These are phyloP conservation scores for Nomada ruficornis DNA, from an alignment of 2,888 invertebrate species.

Conservation along the genomic window DNA sequence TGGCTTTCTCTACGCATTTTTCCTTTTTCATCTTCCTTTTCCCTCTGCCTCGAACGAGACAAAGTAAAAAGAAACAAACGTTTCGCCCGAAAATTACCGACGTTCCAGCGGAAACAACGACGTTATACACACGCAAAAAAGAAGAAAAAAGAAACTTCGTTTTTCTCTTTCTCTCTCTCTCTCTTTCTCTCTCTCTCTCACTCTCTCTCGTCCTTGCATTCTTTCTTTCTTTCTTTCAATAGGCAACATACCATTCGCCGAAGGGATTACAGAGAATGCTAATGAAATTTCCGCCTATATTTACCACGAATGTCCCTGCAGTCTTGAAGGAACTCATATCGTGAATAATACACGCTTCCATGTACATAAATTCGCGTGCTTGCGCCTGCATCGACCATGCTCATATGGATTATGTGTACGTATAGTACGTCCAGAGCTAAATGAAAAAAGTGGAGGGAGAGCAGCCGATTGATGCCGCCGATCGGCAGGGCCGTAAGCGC, in stretches of 20 bases:
- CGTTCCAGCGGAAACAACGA: slow-evolving; percentile 14
- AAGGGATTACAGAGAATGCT: slow-evolving; percentile 25
- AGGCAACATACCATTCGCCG: slow-evolving; percentile 12
- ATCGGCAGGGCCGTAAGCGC: too few relatives aligned
- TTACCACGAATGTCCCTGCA: slow-evolving; percentile 30
- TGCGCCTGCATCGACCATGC: not conserved
- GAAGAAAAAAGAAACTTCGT: not conserved
- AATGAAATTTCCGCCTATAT: slow-evolving; percentile 32
- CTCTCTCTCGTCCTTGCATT: not conserved
- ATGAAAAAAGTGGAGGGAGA: too few relatives aligned
- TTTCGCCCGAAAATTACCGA: slow-evolving; percentile 26
- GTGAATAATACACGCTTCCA: slow-evolving; percentile 29
- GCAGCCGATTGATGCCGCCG: too few relatives aligned
- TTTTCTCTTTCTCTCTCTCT: not conserved
- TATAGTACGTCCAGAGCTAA: too few relatives aligned
- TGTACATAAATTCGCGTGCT: slow-evolving; percentile 6
- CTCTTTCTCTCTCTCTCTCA: not conserved
- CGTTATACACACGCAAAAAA: not conserved
- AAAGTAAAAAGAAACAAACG: slow-evolving; percentile 4
- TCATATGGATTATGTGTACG: not conserved
- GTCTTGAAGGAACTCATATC: slow-evolving; percentile 36
- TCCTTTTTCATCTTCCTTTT: slow-evolving; percentile 4
- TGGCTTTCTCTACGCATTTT: slow-evolving; percentile 57
- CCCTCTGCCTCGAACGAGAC: not conserved
- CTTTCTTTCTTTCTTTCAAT: slow-evolving; percentile 11